Conservation (phyloP, 1,140 invertebrate genomes). For the Microplitis mediator region DNA sequence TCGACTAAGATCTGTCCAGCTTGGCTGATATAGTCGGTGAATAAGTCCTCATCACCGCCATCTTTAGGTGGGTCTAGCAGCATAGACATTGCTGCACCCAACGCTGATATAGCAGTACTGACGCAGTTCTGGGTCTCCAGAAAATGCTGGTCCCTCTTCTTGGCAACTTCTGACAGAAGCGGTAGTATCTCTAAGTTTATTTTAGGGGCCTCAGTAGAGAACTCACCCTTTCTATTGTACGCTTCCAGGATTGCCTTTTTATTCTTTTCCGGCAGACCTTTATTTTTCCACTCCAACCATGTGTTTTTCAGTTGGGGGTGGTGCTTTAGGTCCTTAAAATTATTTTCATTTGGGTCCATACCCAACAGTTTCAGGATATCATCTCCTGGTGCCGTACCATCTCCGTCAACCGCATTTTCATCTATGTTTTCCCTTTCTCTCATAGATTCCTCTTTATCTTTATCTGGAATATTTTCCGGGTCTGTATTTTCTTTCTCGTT, state of each 20-base stretch:
- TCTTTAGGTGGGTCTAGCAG: constrained; percentile 26
- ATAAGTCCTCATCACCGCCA: constrained; percentile 7
- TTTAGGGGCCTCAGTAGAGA: constrained; percentile 28
- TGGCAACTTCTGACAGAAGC: constrained; percentile 10
- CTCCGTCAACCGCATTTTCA: too few species aligned
- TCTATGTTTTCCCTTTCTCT: too few species aligned
- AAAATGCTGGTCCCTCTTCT: constrained; percentile 31
- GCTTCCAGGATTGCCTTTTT: constrained; percentile 13
- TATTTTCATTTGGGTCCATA: background rate
- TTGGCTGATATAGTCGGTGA: constrained; percentile 29
- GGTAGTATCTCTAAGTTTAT: constrained; percentile 27
- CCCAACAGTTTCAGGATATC: background rate
- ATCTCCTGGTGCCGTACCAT: too few species aligned
- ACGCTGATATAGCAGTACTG: constrained; percentile 17
- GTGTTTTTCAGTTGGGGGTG: constrained; percentile 4
- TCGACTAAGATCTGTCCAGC: constrained; percentile 29
- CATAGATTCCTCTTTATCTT: too few species aligned
- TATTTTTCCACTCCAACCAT: constrained; percentile 19
- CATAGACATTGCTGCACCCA: constrained; percentile 23
- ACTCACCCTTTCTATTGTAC: constrained; percentile 26
- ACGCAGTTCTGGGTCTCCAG: constrained; percentile 26
- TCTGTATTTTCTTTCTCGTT: too few species aligned
- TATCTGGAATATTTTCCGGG: too few species aligned
- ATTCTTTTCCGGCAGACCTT: too few species aligned
- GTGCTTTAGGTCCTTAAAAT: constrained; percentile 18